A percentile compares a stretch with the other conserved stretches of the same genome.
Conservation (phyloP, 2,797 vertebrate genomes). For the Philypnodon macrostomus region DNA sequence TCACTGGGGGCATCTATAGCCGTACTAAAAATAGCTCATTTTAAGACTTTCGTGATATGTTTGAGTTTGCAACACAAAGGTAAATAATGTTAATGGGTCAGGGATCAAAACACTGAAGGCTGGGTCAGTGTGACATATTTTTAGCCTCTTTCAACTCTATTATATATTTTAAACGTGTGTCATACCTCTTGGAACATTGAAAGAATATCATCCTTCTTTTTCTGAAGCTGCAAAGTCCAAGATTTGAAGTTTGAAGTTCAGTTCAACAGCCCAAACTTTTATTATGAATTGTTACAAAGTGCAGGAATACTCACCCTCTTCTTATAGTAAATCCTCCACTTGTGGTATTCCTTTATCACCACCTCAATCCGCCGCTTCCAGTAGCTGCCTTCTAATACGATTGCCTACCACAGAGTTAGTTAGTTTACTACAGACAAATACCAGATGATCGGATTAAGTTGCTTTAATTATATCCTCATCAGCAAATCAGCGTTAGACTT, state of each 20-base stretch:
- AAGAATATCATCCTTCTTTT: conserved; percentile 76
- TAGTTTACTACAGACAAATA: not conserved
- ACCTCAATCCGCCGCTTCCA: conserved; percentile 97
- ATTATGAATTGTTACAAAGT: too few relatives aligned
- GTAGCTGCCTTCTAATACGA: conserved; percentile 95
- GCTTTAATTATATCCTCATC: too few relatives aligned
- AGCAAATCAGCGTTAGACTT: too few relatives aligned
- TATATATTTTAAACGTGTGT: not conserved
- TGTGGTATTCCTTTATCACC: conserved; percentile 98
- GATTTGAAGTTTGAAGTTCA: too few relatives aligned
- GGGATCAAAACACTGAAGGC: conserved; percentile 1
- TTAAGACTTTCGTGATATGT: conserved; percentile 40
- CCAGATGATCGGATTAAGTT: too few relatives aligned
- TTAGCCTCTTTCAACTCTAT: not conserved
- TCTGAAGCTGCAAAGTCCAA: conserved; percentile 64
- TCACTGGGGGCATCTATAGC: conserved; percentile 24
- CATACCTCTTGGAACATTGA: conserved; percentile 80
- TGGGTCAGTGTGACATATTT: conserved; percentile 9
- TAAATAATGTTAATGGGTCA: conserved; percentile 40
- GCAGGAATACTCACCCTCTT: conserved; percentile 89
- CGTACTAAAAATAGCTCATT: conserved; percentile 52
- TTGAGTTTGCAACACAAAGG: conserved; percentile 43
- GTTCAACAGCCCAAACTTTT: too few relatives aligned
- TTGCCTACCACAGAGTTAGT: conserved; percentile 76
- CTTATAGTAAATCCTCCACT: conserved; percentile 98